These are phyloP conservation scores for Myotis daubentonii DNA, from an alignment of 2,797 vertebrate species.

Conservation along the genomic window DNA sequence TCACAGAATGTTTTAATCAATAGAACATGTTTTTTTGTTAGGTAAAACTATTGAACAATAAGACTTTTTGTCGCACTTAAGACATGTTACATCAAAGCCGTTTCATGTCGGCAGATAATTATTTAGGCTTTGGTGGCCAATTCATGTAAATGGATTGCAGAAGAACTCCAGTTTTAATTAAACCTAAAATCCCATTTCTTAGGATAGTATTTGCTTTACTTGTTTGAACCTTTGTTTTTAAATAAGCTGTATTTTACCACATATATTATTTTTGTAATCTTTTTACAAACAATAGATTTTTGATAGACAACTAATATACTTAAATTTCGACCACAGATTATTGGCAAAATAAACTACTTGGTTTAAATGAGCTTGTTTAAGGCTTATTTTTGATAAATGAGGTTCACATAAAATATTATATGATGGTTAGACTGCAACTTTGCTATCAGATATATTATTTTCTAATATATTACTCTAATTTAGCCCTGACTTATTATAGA, in stretches of 20 bases:
- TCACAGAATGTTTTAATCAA: slow-evolving; percentile 75
- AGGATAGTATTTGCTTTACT: slow-evolving; percentile 69
- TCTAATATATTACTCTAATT: slow-evolving; percentile 62
- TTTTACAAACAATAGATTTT: slow-evolving; percentile 33
- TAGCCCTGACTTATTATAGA: slow-evolving; percentile 67
- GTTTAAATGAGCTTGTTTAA: slow-evolving; percentile 58
- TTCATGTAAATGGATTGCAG: slow-evolving; percentile 75
- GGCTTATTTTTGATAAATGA: slow-evolving; percentile 54
- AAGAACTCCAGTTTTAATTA: slow-evolving; percentile 75
- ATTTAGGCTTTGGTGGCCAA: slow-evolving; percentile 74
- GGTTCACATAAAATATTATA: slow-evolving; percentile 64
- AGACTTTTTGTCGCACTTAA: slow-evolving; percentile 64
- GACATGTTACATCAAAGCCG: slow-evolving; percentile 69
- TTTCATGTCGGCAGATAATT: slow-evolving; percentile 73
- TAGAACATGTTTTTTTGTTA: slow-evolving; percentile 69
- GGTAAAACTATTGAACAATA: slow-evolving; percentile 77
- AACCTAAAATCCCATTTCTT: slow-evolving; percentile 65
- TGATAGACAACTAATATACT: slow-evolving; percentile 48
- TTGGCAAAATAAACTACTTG: slow-evolving; percentile 61
- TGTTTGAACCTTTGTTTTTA: slow-evolving; percentile 66
- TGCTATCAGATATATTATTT: slow-evolving; percentile 75
- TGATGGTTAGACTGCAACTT: slow-evolving; percentile 67
- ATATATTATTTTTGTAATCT: slow-evolving; percentile 60
- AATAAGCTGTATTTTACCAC: slow-evolving; percentile 1
- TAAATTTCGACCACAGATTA: slow-evolving; percentile 66